Evolutionary conservation across 2,113 vertebrate genomes (phyloP).

Genomic region (Phylloscopus trochiloides): DNA sequence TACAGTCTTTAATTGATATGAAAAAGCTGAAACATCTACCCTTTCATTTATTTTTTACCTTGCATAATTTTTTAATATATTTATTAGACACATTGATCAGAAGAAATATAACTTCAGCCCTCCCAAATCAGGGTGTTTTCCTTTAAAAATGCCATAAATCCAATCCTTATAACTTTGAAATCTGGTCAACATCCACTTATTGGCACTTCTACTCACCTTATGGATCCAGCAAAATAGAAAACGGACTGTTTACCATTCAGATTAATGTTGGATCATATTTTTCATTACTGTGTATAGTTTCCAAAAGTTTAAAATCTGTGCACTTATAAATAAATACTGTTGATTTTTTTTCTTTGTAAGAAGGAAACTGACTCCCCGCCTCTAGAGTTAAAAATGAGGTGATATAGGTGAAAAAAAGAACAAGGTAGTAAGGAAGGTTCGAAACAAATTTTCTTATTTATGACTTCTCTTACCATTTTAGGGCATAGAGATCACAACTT

Average conservation of each 20-base stretch:
- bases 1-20: background rate
- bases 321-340: background rate
- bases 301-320: fast-evolving
- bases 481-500: background rate
- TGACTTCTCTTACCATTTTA: background rate
- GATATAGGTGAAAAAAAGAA: background rate
- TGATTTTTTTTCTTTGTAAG: background rate
- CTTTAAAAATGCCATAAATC: background rate
- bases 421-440: background rate
- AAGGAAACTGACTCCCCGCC: background rate
- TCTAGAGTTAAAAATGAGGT: background rate
- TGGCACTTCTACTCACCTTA: background rate
- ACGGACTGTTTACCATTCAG: background rate
- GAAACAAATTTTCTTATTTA: background rate
- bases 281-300: background rate
- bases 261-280: background rate
- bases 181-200: background rate
- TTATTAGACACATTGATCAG: background rate
- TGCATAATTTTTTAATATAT: background rate
- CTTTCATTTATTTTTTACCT: background rate
- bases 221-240: background rate
- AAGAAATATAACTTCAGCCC: background rate
- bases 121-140: background rate
- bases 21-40: background rate
- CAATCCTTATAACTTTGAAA: background rate